phyloP scores from a whole-genome alignment of 2,113 vertebrate species.

The Ondatra zibethicus region DNA sequence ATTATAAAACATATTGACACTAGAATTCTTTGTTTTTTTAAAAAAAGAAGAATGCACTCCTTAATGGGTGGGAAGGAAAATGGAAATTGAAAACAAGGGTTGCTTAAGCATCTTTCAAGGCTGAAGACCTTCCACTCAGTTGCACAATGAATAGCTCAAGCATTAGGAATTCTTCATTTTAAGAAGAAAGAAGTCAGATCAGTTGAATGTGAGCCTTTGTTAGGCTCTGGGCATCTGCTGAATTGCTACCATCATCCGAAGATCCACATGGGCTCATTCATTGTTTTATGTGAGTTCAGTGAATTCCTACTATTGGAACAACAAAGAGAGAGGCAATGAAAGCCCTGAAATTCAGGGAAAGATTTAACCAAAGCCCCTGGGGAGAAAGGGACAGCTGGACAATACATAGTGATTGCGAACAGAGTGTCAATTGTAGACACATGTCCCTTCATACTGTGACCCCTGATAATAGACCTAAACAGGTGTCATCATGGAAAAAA shows the following conservation, averaged over 20 bases:
- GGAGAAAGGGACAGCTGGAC: background rate
- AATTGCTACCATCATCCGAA: background rate
- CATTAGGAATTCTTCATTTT: slow-evolving; percentile 28
- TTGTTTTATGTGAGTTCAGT: slow-evolving; percentile 23
- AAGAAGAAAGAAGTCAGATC: slow-evolving; percentile 27
- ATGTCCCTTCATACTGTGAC: background rate
- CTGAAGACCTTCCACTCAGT: slow-evolving; percentile 39
- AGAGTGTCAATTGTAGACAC: background rate
- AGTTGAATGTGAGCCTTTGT: slow-evolving; percentile 28
- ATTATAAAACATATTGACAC: slow-evolving; percentile 47
- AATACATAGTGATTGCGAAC: background rate
- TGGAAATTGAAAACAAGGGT: slow-evolving; percentile 62
- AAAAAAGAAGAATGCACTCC: background rate
- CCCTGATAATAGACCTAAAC: background rate
- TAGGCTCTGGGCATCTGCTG: slow-evolving; percentile 14
- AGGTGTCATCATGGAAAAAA: background rate
- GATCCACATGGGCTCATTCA: slow-evolving; percentile 23
- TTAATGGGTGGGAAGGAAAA: slow-evolving; percentile 8
- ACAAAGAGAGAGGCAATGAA: slow-evolving; percentile 9
- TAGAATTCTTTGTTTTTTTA: slow-evolving; percentile 47
- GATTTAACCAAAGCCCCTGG: slow-evolving; percentile 20
- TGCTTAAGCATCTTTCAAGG: slow-evolving; percentile 28
- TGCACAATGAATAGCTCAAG: background rate
- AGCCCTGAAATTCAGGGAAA: slow-evolving; percentile 26
- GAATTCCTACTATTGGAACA: slow-evolving; percentile 44